phyloP scores from a whole-genome alignment of 2,113 vertebrate species.

The Chelonoidis abingdonii region DNA sequence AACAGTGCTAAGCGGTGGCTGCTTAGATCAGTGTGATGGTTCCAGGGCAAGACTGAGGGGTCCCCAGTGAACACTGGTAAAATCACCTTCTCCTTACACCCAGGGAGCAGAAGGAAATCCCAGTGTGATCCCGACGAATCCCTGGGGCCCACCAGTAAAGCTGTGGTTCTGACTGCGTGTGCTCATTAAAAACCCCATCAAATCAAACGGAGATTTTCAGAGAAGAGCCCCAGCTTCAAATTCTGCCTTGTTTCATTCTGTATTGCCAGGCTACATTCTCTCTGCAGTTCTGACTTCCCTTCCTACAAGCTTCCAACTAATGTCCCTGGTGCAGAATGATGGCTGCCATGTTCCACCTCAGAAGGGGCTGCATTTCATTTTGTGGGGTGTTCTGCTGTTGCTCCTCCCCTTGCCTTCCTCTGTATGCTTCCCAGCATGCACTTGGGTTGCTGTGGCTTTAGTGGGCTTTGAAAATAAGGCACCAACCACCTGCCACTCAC shows the following conservation, averaged over 20 bases:
- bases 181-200: not conserved
- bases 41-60: not conserved
- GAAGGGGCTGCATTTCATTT: not conserved
- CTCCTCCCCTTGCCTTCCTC: not conserved
- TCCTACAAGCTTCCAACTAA: not conserved
- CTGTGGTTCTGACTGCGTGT: not conserved
- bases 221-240: not conserved
- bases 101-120: accelerated
- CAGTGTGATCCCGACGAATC: not conserved
- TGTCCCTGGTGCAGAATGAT: not conserved
- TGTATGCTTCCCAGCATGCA: not conserved
- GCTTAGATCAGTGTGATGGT: accelerated
- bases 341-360: not conserved
- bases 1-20: accelerated
- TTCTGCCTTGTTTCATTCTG: not conserved
- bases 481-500: not conserved
- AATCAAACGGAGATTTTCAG: not conserved
- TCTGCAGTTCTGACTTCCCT: not conserved
- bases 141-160: no score
- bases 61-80: accelerated
- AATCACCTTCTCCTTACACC: accelerated
- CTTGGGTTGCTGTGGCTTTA: not conserved
- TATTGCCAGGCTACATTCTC: not conserved
- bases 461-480: not conserved
- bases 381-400: not conserved